Percentiles rank a stretch among this genome's conserved stretches.
These are phyloP conservation scores for Peucedramus taeniatus DNA, from an alignment of 2,113 vertebrate genomes.

Conservation along the genomic window DNA sequence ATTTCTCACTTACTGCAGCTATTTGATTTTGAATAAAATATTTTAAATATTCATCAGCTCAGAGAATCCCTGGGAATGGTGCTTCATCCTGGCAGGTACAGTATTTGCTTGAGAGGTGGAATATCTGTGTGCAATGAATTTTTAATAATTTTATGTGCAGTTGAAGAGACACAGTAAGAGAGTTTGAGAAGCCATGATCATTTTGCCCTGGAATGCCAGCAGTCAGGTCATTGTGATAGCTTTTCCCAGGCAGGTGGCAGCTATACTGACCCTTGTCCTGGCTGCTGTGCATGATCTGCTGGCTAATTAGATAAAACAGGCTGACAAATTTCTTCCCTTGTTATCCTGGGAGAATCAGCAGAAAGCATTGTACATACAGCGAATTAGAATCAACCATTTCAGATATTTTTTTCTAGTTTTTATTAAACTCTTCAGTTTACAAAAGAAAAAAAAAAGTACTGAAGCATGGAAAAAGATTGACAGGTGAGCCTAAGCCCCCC, in stretches of 20 bases:
- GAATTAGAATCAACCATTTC: background rate
- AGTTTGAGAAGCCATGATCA: background rate
- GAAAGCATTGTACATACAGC: background rate
- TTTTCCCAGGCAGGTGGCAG: background rate
- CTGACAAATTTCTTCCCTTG: background rate
- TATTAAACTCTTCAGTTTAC: background rate
- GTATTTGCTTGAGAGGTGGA: background rate
- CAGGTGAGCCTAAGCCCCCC: background rate
- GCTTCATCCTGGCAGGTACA: background rate
- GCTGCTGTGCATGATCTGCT: background rate
- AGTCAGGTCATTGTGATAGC: background rate
- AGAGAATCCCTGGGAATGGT: background rate
- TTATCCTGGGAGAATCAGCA: background rate
- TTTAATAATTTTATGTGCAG: background rate
- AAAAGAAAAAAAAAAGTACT: background rate
- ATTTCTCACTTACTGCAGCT: background rate
- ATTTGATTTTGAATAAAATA: constrained; percentile 30
- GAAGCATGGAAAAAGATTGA: background rate
- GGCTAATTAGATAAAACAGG: constrained; percentile 15
- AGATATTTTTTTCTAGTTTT: background rate
- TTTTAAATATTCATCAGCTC: constrained; percentile 9
- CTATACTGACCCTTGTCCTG: background rate
- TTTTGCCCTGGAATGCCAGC: background rate
- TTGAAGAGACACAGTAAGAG: background rate
- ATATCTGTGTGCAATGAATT: background rate